Evolutionary conservation across 2,113 vertebrate genomes (phyloP).

Genomic region (Cygnus atratus): DNA sequence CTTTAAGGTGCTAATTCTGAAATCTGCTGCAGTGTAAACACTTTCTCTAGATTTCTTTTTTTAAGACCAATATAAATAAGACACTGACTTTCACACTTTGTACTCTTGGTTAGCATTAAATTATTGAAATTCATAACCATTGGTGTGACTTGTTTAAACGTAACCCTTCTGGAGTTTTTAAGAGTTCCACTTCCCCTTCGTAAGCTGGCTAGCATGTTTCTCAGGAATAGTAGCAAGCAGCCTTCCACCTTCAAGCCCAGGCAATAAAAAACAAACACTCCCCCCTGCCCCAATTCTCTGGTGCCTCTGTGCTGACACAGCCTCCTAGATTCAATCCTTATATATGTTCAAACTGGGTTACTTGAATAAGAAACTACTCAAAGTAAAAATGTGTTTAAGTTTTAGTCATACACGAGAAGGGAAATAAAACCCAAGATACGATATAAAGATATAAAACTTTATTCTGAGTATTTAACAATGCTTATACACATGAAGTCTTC

Average conservation of each 20-base stretch:
- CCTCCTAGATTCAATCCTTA: not conserved
- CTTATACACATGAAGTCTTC: constrained; percentile 41
- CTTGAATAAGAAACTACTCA: not conserved
- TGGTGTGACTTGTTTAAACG: not conserved
- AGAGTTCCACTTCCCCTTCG: not conserved
- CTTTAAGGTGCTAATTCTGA: constrained; percentile 75
- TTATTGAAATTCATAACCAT: constrained; percentile 71
- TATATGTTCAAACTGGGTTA: too few species aligned
- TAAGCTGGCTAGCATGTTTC: not conserved
- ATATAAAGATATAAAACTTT: constrained; percentile 61
- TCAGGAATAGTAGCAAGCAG: not conserved
- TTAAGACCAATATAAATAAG: constrained; percentile 50
- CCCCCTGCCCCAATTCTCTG: not conserved
- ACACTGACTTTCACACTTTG: constrained; percentile 72
- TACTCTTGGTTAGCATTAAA: constrained; percentile 81
- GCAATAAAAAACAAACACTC: not conserved
- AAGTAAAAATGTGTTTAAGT: not conserved
- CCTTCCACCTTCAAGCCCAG: not conserved
- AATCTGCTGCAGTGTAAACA: constrained; percentile 61
- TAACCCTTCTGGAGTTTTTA: not conserved
- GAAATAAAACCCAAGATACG: not conserved
- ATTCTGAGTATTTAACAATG: constrained; percentile 63
- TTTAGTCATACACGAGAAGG: not conserved
- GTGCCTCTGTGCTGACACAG: not conserved
- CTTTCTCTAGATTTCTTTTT: constrained; percentile 55